Conservation (phyloP, 1,140 invertebrate genomes). For the Drosophila albomicans region DNA sequence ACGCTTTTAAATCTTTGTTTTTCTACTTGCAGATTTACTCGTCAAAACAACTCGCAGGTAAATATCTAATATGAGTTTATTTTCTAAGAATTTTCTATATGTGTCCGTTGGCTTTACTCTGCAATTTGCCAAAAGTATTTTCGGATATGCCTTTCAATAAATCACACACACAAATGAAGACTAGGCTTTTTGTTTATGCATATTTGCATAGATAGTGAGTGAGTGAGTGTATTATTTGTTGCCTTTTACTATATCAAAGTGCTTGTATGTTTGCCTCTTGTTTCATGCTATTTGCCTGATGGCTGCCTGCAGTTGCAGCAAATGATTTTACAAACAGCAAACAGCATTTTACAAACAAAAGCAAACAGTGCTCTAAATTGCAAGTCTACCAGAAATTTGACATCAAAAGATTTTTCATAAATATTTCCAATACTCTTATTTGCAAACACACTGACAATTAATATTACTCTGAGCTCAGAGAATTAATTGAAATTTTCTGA, state of each 20-base stretch:
- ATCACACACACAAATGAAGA: slow-evolving; percentile 66
- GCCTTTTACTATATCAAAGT: background rate
- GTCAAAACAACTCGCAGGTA: slow-evolving; percentile 12
- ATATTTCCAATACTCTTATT: slow-evolving; percentile 19
- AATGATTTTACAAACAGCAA: slow-evolving; percentile 73
- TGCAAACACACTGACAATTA: background rate
- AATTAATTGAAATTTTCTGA: slow-evolving; percentile 20
- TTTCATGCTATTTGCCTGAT: slow-evolving; percentile 36
- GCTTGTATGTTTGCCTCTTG: slow-evolving; percentile 12
- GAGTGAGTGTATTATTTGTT: slow-evolving; percentile 18
- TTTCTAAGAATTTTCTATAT: background rate
- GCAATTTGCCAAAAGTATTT: slow-evolving; percentile 70
- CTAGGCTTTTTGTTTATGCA: slow-evolving; percentile 60
- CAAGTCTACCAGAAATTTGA: slow-evolving; percentile 19
- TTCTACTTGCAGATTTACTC: slow-evolving; percentile 22
- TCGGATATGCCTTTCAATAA: slow-evolving; percentile 65
- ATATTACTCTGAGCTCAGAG: background rate
- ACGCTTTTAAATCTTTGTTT: slow-evolving; percentile 1
- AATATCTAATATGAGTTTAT: slow-evolving; percentile 34
- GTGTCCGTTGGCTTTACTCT: too few relatives aligned
- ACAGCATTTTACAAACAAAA: slow-evolving; percentile 50
- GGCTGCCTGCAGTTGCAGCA: slow-evolving; percentile 46
- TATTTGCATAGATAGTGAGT: slow-evolving; percentile 34
- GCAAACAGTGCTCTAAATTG: slow-evolving; percentile 33
- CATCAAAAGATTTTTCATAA: slow-evolving; percentile 45